Conservation (phyloP, 2,797 vertebrate species). For the Apodemus agrarius region DNA sequence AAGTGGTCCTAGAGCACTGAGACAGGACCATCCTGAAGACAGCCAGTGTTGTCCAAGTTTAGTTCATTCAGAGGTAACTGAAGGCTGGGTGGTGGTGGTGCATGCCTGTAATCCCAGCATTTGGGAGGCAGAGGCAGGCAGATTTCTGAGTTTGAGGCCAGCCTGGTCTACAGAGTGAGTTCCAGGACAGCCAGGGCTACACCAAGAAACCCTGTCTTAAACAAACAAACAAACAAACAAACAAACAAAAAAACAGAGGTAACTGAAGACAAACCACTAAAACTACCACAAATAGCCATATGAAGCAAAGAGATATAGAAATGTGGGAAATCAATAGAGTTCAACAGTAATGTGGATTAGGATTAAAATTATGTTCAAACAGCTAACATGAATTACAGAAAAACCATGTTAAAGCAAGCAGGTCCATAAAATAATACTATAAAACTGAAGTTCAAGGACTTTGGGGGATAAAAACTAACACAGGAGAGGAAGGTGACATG, state of each 20-base stretch:
- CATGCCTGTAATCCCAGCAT: no score
- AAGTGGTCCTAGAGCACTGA: neutral
- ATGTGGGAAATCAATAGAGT: neutral
- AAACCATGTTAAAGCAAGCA: neutral
- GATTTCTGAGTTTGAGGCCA: no score
- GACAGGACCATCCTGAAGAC: neutral
- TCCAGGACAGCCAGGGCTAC: no score
- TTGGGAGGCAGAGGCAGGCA: no score
- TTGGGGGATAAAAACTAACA: neutral
- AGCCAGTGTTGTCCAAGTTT: neutral
- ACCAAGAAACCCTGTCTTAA: no score
- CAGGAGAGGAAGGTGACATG: neutral
- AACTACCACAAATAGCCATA: neutral
- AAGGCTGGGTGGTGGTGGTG: no score
- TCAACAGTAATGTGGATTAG: neutral
- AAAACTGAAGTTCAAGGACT: neutral
- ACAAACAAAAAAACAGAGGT: no score
- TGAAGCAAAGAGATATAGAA: neutral
- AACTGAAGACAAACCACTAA: neutral
- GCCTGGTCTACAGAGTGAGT: no score
- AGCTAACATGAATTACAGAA: neutral
- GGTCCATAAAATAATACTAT: neutral
- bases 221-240: no score
- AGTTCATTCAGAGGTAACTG: neutral
- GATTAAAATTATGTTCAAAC: neutral